A percentile compares a stretch with the other conserved stretches of the same genome.
Conservation (phyloP, 2,113 vertebrate species). For the Dicaeum eximium region DNA sequence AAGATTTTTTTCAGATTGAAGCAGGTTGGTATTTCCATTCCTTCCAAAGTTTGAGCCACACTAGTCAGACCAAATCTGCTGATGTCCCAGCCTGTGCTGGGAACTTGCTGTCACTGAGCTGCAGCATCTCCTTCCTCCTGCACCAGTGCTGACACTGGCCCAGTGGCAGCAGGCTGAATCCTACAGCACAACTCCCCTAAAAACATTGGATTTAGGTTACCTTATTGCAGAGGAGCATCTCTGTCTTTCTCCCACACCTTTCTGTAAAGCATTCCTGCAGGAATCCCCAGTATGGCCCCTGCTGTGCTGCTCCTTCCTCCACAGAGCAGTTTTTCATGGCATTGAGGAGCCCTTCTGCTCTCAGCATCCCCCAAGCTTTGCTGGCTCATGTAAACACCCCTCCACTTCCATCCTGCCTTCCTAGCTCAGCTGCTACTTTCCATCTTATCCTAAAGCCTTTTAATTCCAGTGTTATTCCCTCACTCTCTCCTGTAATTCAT, state of each 20-base stretch:
- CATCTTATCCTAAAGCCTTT: constrained; percentile 29
- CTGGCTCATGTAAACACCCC: constrained; percentile 5
- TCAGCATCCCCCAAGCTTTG: neutral
- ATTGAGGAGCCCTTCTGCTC: neutral
- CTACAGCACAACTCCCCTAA: neutral
- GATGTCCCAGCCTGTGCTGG: neutral
- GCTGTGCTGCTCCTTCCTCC: neutral
- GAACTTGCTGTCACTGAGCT: neutral
- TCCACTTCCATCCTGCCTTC: neutral
- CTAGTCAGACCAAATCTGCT: neutral
- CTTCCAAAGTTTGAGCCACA: neutral
- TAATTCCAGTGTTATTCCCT: constrained; percentile 34
- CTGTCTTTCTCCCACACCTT: neutral
- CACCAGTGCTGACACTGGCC: accelerated
- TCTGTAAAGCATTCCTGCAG: neutral
- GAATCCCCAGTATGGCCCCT: neutral
- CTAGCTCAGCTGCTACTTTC: neutral
- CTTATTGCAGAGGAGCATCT: neutral
- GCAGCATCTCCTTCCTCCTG: neutral
- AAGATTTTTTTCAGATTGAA: neutral
- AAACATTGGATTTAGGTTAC: accelerated
- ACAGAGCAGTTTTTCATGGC: neutral
- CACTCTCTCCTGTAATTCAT: constrained; percentile 30
- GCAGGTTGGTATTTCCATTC: neutral
- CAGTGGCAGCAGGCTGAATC: neutral